phyloP scores from a whole-genome alignment of 2,797 vertebrate genomes.

The Sebastolobus altivelis region DNA sequence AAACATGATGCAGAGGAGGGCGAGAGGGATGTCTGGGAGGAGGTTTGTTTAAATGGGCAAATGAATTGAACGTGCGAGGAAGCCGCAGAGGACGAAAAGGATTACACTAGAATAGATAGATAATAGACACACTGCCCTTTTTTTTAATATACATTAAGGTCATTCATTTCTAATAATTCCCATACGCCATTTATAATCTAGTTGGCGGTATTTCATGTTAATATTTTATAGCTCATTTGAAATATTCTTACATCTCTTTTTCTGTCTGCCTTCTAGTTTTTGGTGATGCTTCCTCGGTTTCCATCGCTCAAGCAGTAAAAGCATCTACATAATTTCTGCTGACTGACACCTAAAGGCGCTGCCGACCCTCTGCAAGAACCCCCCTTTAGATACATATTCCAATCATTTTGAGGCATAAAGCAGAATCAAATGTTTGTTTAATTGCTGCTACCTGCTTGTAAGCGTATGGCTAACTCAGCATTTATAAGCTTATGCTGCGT shows the following conservation, averaged over 20 bases:
- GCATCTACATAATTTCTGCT: neutral
- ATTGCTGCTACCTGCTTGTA: slow-evolving; percentile 20
- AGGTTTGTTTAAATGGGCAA: slow-evolving; percentile 50
- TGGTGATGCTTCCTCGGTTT: slow-evolving; percentile 1
- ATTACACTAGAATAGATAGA: slow-evolving; percentile 13
- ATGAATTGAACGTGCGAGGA: slow-evolving; percentile 37
- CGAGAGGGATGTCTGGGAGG: slow-evolving; percentile 21
- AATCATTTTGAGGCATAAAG: slow-evolving; percentile 15
- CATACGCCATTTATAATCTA: slow-evolving; percentile 15
- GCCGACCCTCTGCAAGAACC: neutral
- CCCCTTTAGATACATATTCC: neutral
- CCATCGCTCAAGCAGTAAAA: slow-evolving; percentile 1
- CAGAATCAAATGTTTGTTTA: slow-evolving; percentile 14
- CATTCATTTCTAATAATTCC: slow-evolving; percentile 11
- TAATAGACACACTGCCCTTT: slow-evolving; percentile 8
- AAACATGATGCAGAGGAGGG: slow-evolving; percentile 45
- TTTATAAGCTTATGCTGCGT: slow-evolving; percentile 7
- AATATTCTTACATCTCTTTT: neutral
- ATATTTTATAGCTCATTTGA: slow-evolving; percentile 30
- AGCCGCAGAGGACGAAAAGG: slow-evolving; percentile 35
- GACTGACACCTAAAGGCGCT: slow-evolving; percentile 17
- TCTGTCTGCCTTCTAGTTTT: slow-evolving; percentile 3
- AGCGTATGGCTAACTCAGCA: neutral
- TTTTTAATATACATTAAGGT: slow-evolving; percentile 24
- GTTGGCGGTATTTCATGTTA: slow-evolving; percentile 5